phyloP scores from a whole-genome alignment of 1,140 invertebrate species.

The Bombus terrestris region DNA sequence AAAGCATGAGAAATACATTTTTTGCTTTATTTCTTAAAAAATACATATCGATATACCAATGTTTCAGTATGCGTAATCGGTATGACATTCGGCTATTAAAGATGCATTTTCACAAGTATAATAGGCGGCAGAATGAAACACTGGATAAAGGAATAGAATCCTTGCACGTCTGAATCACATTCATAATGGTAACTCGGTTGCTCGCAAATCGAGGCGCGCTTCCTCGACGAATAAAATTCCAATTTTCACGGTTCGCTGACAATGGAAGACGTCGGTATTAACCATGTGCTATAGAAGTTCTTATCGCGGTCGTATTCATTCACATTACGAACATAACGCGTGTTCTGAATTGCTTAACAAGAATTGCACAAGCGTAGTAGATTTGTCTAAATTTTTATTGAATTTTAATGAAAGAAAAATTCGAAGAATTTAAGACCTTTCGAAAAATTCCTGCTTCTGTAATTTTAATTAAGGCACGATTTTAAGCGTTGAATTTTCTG shows the following conservation, averaged over 20 bases:
- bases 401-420: not conserved
- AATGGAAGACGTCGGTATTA: conserved; percentile 12
- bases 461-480: not conserved
- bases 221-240: conserved; percentile 31
- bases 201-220: conserved; percentile 13
- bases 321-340: not conserved
- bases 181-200: conserved; percentile 27
- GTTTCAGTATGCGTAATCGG: not conserved
- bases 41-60: not conserved
- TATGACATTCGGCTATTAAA: not conserved
- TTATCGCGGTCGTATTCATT: not conserved
- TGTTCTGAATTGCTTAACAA: too few relatives aligned
- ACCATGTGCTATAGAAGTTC: not conserved
- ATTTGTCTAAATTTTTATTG: not conserved
- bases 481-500: not conserved
- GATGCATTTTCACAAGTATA: not conserved
- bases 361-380: not conserved
- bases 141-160: not conserved
- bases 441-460: not conserved
- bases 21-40: too few relatives aligned
- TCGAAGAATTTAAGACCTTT: not conserved
- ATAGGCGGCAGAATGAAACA: not conserved
- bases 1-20: too few relatives aligned
- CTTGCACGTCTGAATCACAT: not conserved
- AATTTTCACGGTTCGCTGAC: conserved; percentile 18